Percentiles rank a stretch among this genome's conserved stretches.
Conservation (phyloP, 2,113 vertebrate species). For the Pachycephala philippinensis region DNA sequence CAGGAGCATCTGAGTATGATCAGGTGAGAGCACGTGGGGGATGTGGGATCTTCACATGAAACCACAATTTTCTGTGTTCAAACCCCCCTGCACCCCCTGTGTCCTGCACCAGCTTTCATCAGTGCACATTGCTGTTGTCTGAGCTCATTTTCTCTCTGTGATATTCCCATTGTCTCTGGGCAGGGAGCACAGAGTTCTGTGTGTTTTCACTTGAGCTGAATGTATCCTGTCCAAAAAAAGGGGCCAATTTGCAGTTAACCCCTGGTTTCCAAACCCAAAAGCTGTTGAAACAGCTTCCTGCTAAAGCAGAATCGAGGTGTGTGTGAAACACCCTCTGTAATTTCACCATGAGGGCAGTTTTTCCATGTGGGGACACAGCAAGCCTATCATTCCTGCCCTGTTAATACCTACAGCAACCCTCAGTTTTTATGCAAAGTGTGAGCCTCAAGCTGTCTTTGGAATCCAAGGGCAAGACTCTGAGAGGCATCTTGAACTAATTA, state of each 20-base stretch:
- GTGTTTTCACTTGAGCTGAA: not conserved
- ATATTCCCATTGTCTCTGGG: not conserved
- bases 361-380: not conserved
- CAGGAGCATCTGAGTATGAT: constrained; percentile 96
- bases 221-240: not conserved
- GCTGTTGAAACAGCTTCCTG: not conserved
- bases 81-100: not conserved
- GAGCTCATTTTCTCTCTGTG: not conserved
- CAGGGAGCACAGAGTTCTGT: not conserved
- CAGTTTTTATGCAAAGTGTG: constrained; percentile 16
- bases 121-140: not conserved
- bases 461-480: not conserved
- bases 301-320: not conserved
- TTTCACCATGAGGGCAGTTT: constrained; percentile 13
- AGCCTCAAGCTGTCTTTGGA: not conserved
- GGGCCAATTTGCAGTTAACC: not conserved
- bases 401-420: constrained; percentile 17
- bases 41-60: not conserved
- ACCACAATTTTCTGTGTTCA: accelerated
- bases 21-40: constrained; percentile 78
- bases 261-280: not conserved
- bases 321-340: not conserved
- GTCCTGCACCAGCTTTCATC: not conserved
- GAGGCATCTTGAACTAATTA: constrained; percentile 20
- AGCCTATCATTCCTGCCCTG: constrained; percentile 1